Base-by-base conservation (phyloP, 2,797 vertebrate species). In the Esox masquinongy region DNA sequence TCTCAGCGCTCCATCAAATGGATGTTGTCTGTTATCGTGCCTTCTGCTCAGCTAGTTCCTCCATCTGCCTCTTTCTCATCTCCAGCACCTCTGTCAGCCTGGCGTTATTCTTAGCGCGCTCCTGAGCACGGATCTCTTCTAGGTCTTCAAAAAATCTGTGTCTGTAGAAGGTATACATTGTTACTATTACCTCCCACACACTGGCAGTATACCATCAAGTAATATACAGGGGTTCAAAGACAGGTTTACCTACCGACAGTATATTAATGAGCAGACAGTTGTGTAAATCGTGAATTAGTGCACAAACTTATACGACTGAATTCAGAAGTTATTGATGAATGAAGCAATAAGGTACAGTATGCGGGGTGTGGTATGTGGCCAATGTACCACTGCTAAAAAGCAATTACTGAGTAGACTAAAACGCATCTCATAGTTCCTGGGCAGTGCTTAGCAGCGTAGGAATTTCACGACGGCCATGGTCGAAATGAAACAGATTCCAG, bases 131-230 rank as follows among this genome's bases (percentile, higher is more conserved):
- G 39, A 94, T 79, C 49, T 90, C 89, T 5, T 70, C 86, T 49
- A 94, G 36, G 1, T 95, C 93, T 19, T 87, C 75, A 0, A 95
- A 86, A 81, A 95, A 94, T 68, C 68, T 63, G 79, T 93, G 93
- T 74, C 94, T 95, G 84, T 50, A 50, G 26, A 31, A 14, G 50
- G 24, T 15, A 16, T 9, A 70, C 24, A 34, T 8, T 19, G 7
- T 12, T 19, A n/a, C 9, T 34, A 71, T 6, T 31, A 26, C 26
- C 53, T 19, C 61, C 22, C 63, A 34, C 29, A 53, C 19, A 53
- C n/a, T 53, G 51, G 51, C 51, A 59, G 8, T 59, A 59, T 24
- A 59, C 56, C 56, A 24, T 59, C 22, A 59, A 59, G 56, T 5
- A 56, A 19, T 56, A 9, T 22, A 14, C 24, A 59, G 22, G 56